A percentile compares a stretch with the other conserved stretches of the same genome.
These are phyloP conservation scores for Trachurus trachurus DNA, from an alignment of 2,797 vertebrate genomes.

Conservation along the genomic window DNA sequence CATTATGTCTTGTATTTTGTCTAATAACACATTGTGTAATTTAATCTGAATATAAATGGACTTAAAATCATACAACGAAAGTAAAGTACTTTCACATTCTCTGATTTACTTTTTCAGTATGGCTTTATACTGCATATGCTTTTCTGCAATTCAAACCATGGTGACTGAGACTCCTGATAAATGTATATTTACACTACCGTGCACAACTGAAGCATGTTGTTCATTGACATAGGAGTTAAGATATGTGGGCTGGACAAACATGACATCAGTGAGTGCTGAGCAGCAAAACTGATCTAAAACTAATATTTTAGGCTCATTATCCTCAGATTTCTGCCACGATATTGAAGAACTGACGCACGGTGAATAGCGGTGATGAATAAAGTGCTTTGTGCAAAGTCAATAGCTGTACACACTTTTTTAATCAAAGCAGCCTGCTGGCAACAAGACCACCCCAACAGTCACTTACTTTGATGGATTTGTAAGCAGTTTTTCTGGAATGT, in stretches of 20 bases:
- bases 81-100: no score
- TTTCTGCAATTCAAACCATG: background rate
- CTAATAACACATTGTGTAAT: no score
- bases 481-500: conserved; percentile 34
- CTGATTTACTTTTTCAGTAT: no score
- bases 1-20: no score
- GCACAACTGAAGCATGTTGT: background rate
- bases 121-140: no score
- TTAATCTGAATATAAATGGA: no score
- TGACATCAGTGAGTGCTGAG: background rate
- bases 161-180: background rate
- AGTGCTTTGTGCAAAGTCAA: conserved; percentile 23
- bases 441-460: conserved; percentile 26
- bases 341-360: background rate
- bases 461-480: conserved; percentile 17
- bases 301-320: background rate
- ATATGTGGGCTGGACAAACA: background rate
- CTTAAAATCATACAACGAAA: no score
- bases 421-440: conserved; percentile 22
- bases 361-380: conserved; percentile 15
- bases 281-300: conserved; percentile 2
- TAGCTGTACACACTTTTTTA: conserved; percentile 27
- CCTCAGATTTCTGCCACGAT: background rate
- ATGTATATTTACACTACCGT: no score
- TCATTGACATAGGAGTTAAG: background rate